A percentile compares a stretch with the other conserved stretches of the same genome.
Conservation (phyloP, 2,888 invertebrate species). For the Chesias legatella region DNA sequence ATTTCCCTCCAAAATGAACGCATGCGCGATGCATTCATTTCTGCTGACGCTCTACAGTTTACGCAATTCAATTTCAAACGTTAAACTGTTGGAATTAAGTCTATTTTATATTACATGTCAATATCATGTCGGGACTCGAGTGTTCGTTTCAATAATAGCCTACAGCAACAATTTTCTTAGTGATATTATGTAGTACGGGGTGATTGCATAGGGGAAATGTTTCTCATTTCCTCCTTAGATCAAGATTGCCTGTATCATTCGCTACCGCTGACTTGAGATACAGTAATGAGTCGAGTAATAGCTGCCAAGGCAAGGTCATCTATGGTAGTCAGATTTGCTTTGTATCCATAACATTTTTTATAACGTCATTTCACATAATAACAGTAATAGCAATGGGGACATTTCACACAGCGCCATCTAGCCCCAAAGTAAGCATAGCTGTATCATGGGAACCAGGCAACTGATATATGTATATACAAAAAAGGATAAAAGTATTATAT, state of each 20-base stretch:
- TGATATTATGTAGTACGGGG: constrained; percentile 51
- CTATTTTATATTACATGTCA: constrained; percentile 26
- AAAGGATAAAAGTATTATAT: too few species aligned
- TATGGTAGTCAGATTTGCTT: not conserved
- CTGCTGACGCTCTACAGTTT: constrained; percentile 10
- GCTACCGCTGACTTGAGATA: constrained; percentile 33
- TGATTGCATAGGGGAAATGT: constrained; percentile 47
- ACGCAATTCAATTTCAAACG: constrained; percentile 31
- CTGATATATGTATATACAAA: too few species aligned
- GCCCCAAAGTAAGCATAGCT: too few species aligned
- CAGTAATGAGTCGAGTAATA: constrained; percentile 28
- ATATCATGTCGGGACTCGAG: constrained; percentile 59
- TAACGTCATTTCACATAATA: too few species aligned
- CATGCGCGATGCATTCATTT: constrained; percentile 55
- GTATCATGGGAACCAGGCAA: too few species aligned
- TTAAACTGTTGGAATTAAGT: constrained; percentile 26
- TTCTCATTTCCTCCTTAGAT: constrained; percentile 53
- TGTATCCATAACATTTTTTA: too few species aligned
- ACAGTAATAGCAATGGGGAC: too few species aligned
- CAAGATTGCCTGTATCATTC: constrained; percentile 43
- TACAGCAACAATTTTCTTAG: constrained; percentile 67
- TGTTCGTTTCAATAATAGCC: constrained; percentile 56
- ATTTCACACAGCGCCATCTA: too few species aligned
- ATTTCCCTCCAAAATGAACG: constrained; percentile 76
- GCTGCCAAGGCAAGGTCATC: constrained; percentile 15